A percentile compares a stretch with the other conserved stretches of the same genome.
These are phyloP conservation scores for Desmodus rotundus DNA, from an alignment of 2,113 vertebrate species.

Conservation along the genomic window DNA sequence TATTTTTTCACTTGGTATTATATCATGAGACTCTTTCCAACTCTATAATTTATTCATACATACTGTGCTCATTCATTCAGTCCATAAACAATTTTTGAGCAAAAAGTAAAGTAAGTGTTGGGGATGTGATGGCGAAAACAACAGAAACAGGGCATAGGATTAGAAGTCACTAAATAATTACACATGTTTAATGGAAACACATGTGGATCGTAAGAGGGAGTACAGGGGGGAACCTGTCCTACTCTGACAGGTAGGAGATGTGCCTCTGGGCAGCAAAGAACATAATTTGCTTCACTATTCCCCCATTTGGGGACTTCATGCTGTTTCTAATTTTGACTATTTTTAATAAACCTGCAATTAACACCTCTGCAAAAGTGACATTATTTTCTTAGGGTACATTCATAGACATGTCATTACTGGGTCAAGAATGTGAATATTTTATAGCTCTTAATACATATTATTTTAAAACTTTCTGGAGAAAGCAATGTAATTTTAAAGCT, in stretches of 20 bases:
- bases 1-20: not conserved
- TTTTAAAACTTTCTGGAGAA: not conserved
- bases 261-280: not conserved
- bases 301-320: not conserved
- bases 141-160: not conserved
- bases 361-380: not conserved
- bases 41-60: not conserved
- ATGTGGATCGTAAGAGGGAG: not conserved
- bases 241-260: not conserved
- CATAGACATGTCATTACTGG: not conserved
- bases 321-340: not conserved
- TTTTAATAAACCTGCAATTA: constrained; percentile 14
- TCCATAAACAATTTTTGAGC: not conserved
- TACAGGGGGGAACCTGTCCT: not conserved
- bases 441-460: not conserved
- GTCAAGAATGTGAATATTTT: not conserved
- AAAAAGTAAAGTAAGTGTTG: not conserved
- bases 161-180: not conserved
- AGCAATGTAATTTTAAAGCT: not conserved
- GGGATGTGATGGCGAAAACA: not conserved
- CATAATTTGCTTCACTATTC: not conserved
- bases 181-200: not conserved
- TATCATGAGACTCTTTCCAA: not conserved
- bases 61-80: not conserved
- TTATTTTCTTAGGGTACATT: not conserved